Evolutionary conservation across 2,888 invertebrate species (phyloP), one percentile per base, ranked within the genome.

Genomic region (Escarpia spicata): DNA sequence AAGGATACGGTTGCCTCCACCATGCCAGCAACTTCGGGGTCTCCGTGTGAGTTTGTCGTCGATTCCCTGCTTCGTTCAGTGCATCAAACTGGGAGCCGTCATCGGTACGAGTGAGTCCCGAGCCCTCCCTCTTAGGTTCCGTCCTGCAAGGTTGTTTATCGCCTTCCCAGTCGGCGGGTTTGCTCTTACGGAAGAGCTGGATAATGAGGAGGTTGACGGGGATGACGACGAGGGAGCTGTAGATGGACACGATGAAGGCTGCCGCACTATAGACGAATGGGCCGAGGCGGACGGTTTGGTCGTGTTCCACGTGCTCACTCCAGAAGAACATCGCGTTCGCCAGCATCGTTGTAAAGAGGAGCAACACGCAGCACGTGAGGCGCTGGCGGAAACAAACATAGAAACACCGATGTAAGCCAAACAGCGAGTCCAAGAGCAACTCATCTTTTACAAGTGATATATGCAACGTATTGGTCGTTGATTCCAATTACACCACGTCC

Each of bases 271-370:
- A 92, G 4, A 92, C 52, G 37, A 94, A 90, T 37, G 93, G 92
- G 9, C 94, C 94, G 44, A 94, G 91, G n/a, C 92, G 90, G 4
- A 92, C 26, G 52, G 19, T 91, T 44, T 92, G 90, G 31, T 91
- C 92, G 44, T 31, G 43, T 31, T 92, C 45, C 37, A 44, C 91
- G 19, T 45, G 26, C 75, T 31, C 45, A 43, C 60, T 91, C 31
- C 44, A 0, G 92, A 95, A 95, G 94, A 94, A 94, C 94, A 95
- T 94, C 37, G 95, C 95, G 91, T 94, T 94, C 43, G 95, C 93
- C 10, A 95, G 94, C 95, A 95, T 95, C 0, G 95, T 94, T 0
- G 95, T 92, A 93, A 94, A 95, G 9, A 95, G 93, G 19, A 95
- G 93, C 10, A 94, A 94, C 31, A 95, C 92, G 9, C 95, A 93